Evolutionary conservation across 2,888 invertebrate species (phyloP).

Genomic region (Thecophora atra): DNA sequence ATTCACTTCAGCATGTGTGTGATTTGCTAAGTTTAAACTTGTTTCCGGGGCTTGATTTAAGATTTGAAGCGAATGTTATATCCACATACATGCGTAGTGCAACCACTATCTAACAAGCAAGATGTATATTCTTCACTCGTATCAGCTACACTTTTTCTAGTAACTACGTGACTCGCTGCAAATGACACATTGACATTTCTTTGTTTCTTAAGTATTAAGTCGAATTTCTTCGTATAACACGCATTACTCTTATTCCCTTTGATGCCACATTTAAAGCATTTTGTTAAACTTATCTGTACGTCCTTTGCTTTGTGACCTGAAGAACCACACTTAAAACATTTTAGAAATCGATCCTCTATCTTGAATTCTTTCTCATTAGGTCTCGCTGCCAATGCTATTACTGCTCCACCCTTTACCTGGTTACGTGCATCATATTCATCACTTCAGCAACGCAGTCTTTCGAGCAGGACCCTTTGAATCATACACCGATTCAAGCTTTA

Average conservation of each 20-base stretch:
- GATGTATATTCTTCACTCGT: too few species aligned
- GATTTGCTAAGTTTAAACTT: too few species aligned
- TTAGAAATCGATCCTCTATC: not conserved
- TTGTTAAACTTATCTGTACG: constrained; percentile 2
- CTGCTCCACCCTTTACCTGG: constrained; percentile 30
- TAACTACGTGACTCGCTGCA: too few species aligned
- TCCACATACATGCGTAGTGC: too few species aligned
- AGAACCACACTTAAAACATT: not conserved
- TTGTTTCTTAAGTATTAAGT: too few species aligned
- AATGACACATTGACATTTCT: too few species aligned
- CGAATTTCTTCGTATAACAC: not conserved
- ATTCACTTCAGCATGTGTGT: too few species aligned
- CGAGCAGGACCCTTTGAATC: constrained; percentile 43
- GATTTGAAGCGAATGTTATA: too few species aligned
- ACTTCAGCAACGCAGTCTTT: constrained; percentile 42
- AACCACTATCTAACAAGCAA: too few species aligned
- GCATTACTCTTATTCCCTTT: constrained; percentile 38
- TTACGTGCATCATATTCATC: constrained; percentile 35
- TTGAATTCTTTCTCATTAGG: constrained; percentile 10
- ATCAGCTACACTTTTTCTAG: too few species aligned
- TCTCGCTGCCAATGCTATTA: constrained; percentile 35
- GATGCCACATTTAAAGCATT: constrained; percentile 23
- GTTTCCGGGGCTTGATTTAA: too few species aligned
- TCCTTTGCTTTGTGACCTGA: constrained; percentile 1
- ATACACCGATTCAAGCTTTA: constrained; percentile 37